A percentile compares a stretch with the other conserved stretches of the same genome.
phyloP scores from a whole-genome alignment of 2,888 invertebrate species.

The Azorinus chamasolen region DNA sequence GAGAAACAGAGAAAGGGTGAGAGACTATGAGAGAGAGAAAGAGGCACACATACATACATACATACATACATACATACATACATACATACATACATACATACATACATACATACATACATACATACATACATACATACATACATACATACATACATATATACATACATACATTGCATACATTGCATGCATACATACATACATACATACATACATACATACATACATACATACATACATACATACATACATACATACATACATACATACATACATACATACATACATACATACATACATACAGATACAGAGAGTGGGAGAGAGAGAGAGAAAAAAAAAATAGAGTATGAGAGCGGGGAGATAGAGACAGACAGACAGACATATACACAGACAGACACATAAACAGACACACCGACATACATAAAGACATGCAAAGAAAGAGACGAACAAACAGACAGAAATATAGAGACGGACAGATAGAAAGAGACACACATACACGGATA shows the following conservation, averaged over 20 bases:
- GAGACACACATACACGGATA: conserved; percentile 1
- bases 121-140: conserved; percentile 4
- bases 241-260: conserved; percentile 13
- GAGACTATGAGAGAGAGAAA: too few relatives aligned
- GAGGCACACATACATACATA: too few relatives aligned
- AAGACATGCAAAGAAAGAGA: background rate
- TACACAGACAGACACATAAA: too few relatives aligned
- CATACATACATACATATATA: conserved; percentile 14
- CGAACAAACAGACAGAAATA: too few relatives aligned
- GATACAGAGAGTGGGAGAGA: too few relatives aligned
- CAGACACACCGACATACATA: background rate
- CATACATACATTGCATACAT: background rate
- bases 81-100: conserved; percentile 22
- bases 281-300: conserved; percentile 7
- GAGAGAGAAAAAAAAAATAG: too few relatives aligned
- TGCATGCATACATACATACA: conserved; percentile 27
- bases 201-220: conserved; percentile 21
- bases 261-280: conserved; percentile 16
- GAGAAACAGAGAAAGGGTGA: too few relatives aligned
- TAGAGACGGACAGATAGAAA: too few relatives aligned
- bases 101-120: conserved; percentile 16
- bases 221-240: conserved; percentile 15
- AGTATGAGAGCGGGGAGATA: too few relatives aligned
- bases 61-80: conserved; percentile 16
- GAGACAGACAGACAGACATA: too few relatives aligned